Percentiles rank a stretch among this genome's conserved stretches.
Conservation (phyloP, 2,888 invertebrate species). For the Cecidostiba fungosa region DNA sequence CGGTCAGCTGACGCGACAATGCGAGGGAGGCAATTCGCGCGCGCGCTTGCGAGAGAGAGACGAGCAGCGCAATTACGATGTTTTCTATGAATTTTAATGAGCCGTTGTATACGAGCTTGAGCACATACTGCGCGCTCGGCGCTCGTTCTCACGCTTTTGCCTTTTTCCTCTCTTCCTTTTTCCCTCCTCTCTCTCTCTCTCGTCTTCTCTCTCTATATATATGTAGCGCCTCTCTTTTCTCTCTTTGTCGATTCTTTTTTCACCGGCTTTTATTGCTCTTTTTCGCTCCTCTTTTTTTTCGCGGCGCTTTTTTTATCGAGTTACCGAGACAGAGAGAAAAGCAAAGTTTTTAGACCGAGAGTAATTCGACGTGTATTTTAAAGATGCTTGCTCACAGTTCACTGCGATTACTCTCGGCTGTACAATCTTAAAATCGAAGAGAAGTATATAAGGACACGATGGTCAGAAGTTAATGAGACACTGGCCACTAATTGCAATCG, state of each 20-base stretch:
- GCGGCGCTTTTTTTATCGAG: slow-evolving; percentile 40
- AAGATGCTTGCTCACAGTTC: not conserved
- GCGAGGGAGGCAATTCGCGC: slow-evolving; percentile 47
- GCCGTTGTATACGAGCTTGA: slow-evolving; percentile 61
- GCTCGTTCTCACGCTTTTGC: slow-evolving; percentile 56
- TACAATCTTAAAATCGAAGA: not conserved
- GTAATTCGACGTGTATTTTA: slow-evolving; percentile 27
- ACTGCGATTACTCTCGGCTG: not conserved
- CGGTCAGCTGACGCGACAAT: slow-evolving; percentile 37
- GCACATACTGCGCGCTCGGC: slow-evolving; percentile 47
- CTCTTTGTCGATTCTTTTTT: not conserved
- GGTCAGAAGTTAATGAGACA: not conserved
- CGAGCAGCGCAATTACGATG: slow-evolving; percentile 59
- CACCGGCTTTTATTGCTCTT: not conserved
- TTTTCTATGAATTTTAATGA: slow-evolving; percentile 66
- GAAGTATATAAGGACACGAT: not conserved
- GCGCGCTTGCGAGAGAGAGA: not conserved
- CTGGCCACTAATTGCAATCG: slow-evolving; percentile 24
- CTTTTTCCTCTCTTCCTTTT: not conserved
- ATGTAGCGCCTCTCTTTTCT: not conserved
- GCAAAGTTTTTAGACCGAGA: slow-evolving; percentile 41
- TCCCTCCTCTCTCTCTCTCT: slow-evolving; percentile 16
- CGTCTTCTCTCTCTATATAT: not conserved
- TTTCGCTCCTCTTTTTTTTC: not conserved
- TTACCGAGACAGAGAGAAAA: slow-evolving; percentile 23